Evolutionary conservation across 2,888 invertebrate genomes (phyloP), one percentile per base, ranked within the genome.

Genomic region (Chalcis sispes): DNA sequence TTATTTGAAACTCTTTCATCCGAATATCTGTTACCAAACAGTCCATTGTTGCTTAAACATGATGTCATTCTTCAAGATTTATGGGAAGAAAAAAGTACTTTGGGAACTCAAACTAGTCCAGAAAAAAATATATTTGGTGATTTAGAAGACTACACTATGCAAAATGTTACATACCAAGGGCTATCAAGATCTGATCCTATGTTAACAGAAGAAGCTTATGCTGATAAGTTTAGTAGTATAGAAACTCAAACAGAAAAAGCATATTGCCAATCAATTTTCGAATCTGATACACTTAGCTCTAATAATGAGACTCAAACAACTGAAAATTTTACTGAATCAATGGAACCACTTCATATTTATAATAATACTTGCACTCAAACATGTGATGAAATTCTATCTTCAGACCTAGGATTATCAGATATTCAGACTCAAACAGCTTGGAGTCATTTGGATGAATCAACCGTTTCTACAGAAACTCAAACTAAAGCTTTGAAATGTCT

Each of bases 351-450:
- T 79, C 81, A 80, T 25, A 78, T 89, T 15, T 90, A 90, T 77
- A 89, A 87, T 71, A 89, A 91, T 80, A 90, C 88, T 79, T 90
- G 88, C 76, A 91, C 91, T 18, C 90, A 90, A 83, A 91, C 91
- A 1, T 92, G 91, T 81, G 91, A 91, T 73, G 90, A 91, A 59
- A 89, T 91, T 52, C 85, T 92, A 32, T 85, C 90, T 2, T 86
- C 89, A 4, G 92, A 91, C 80, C 86, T 93, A 36, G 91, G 89
- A n/a, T 86, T 92, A 50, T 90, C 91, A 23, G 90, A 93, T 80
- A 93, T 91, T 74, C 92, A 93, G 83, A 93, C 93, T 0, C 93
- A 93, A 85, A 93, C 93, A 0, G 90, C 90, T 58, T 91, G 91
- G 90, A 88, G 90, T 0, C 86, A 85, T 71, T 88, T 89, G n/a